Base-by-base conservation (phyloP, 2,113 vertebrate genomes). In the Xenopus laevis region DNA sequence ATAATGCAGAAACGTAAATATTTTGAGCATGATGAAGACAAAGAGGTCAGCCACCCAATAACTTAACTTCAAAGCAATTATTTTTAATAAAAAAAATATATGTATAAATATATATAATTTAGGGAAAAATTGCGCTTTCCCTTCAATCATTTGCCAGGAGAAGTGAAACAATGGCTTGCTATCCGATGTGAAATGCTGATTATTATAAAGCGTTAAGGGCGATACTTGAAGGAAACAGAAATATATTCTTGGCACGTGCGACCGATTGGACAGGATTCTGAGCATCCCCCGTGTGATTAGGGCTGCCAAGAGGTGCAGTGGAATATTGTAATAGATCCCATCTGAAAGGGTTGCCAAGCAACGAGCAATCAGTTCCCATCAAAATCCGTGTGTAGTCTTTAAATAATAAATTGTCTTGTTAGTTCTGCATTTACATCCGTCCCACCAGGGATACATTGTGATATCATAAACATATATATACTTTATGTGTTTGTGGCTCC, bases 291-390 rank as follows among this genome's bases (percentile, higher is more conserved):
- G 44, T 75, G 20, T 62, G 17, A 62, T 62, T 27, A 50, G 2
- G 1, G 59, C 2, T 62, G 73, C 73, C 65, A 69, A 55, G 58
- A 46, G 73, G 66, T 55, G 46, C 47, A 68, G 67, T 18, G 44
- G 8, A 23, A 9, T 11, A 30, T 59, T 30, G 18, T 73, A 68
- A 60, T 67, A 68, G 55, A 74, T 74, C 44, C 59, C 65, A 57
- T 57, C 47, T 55, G 67, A 30, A 30, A 10, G 30, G 53, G 74
- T 64, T 58, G 74, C 66, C 11, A 6, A 40, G 66, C 57, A 55
- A 69, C 58, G 15, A 20, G 61, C 46, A 55, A 33, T 18, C 9
- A 60, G 47, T 27, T 67, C 65, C 33, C 33, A 52, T 53, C 46
- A 62, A 9, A 53, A 52, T 13, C n/a, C 64, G 16, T 10, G 18